Conservation (phyloP, 1,140 invertebrate species). For the Lepidurus arcticus region DNA sequence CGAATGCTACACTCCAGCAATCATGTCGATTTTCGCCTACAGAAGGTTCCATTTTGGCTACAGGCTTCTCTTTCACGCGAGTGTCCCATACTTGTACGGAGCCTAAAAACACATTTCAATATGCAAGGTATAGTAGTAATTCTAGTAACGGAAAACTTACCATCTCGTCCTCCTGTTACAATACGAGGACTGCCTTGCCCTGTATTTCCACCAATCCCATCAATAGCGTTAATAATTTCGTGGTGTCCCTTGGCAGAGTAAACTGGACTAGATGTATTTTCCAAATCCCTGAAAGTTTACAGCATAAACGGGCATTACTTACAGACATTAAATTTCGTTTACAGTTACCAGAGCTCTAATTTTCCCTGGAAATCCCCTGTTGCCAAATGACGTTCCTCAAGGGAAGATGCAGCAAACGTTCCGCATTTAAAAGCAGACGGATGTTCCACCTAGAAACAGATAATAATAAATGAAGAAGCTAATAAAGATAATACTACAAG, state of each 20-base stretch:
- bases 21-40: constrained; percentile 61
- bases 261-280: constrained; percentile 62
- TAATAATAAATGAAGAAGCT: constrained; percentile 24
- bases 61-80: constrained; percentile 76
- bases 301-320: constrained; percentile 31
- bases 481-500: constrained; percentile 26
- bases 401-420: constrained; percentile 79
- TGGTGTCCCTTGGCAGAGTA: constrained; percentile 79
- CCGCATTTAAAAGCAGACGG: constrained; percentile 83
- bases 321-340: not conserved
- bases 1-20: constrained; percentile 82
- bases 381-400: constrained; percentile 71
- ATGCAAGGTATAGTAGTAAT: too few species aligned
- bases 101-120: constrained; percentile 43
- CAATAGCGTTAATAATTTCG: constrained; percentile 85
- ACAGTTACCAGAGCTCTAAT: constrained; percentile 68
- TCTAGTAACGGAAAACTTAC: constrained; percentile 46
- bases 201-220: constrained; percentile 80
- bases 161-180: constrained; percentile 87
- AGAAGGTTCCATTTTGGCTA: constrained; percentile 76
- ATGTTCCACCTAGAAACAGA: constrained; percentile 56
- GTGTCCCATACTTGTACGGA: constrained; percentile 93
- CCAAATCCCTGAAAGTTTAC: constrained; percentile 63
- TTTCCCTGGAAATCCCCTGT: constrained; percentile 87
- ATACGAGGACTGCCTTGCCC: constrained; percentile 90